These are phyloP conservation scores for Eristalinus aeneus DNA, from an alignment of 2,888 invertebrate species.

Conservation along the genomic window DNA sequence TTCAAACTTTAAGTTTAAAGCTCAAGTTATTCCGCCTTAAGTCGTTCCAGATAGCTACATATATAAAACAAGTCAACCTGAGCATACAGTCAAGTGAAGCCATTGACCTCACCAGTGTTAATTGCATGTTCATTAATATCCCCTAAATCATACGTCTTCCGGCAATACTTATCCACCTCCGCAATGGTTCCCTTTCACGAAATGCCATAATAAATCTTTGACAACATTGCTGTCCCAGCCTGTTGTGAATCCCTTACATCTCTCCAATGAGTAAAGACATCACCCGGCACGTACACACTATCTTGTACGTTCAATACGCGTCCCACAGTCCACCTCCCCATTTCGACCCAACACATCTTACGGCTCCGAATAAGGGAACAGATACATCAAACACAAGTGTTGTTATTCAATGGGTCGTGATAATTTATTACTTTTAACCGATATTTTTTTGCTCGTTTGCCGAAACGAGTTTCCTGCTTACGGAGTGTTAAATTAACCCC, in stretches of 20 bases:
- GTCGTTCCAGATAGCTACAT: not conserved
- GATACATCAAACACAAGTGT: constrained; percentile 54
- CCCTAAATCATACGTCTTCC: constrained; percentile 40
- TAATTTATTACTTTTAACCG: constrained; percentile 60
- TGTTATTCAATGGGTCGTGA: constrained; percentile 57
- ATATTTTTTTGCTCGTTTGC: constrained; percentile 53
- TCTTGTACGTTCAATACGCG: not conserved
- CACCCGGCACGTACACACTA: constrained; percentile 20
- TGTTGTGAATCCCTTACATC: constrained; percentile 28
- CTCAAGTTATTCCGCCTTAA: too few species aligned
- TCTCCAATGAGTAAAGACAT: constrained; percentile 22
- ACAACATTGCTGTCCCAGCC: constrained; percentile 6
- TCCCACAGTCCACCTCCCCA: not conserved
- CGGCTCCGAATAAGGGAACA: constrained; percentile 5
- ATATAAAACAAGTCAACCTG: not conserved
- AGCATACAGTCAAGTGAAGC: not conserved
- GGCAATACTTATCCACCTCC: constrained; percentile 6
- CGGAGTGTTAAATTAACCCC: constrained; percentile 67
- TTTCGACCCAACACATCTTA: not conserved
- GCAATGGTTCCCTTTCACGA: constrained; percentile 4
- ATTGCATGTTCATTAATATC: constrained; percentile 33
- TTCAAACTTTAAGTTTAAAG: too few species aligned
- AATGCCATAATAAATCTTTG: constrained; percentile 42
- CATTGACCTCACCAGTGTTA: not conserved
- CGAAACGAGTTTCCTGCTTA: constrained; percentile 60